phyloP scores from a whole-genome alignment of 2,888 invertebrate species.

The Junonia oenone region DNA sequence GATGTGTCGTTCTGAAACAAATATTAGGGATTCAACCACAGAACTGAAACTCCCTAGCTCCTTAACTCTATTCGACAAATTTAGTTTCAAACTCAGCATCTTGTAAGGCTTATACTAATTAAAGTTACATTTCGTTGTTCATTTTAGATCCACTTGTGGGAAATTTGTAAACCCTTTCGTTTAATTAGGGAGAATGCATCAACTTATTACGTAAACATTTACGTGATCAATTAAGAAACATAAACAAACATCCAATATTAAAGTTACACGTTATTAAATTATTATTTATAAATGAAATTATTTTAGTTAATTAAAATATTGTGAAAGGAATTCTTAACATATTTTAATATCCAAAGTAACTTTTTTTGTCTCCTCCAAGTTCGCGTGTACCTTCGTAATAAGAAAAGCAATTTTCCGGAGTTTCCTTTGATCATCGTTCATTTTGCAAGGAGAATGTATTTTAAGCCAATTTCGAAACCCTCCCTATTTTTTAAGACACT shows the following conservation, averaged over 20 bases:
- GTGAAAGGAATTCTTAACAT: constrained; percentile 5
- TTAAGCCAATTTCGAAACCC: constrained; percentile 30
- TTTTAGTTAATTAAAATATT: constrained; percentile 14
- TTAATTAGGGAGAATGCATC: neutral
- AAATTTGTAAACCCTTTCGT: constrained; percentile 16
- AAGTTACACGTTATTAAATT: neutral
- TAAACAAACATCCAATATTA: neutral
- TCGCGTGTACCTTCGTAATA: constrained; percentile 19
- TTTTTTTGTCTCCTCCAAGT: constrained; percentile 13
- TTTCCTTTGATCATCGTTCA: constrained; percentile 31
- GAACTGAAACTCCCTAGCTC: constrained; percentile 18
- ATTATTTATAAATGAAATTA: neutral
- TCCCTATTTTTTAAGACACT: constrained; percentile 33
- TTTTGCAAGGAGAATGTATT: constrained; percentile 31
- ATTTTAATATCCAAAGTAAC: constrained; percentile 16
- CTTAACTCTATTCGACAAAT: constrained; percentile 21
- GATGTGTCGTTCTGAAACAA: constrained; percentile 90
- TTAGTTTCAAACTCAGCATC: constrained; percentile 20
- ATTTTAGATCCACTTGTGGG: constrained; percentile 17
- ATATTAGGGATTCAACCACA: constrained; percentile 17
- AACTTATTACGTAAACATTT: neutral
- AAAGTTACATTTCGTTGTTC: constrained; percentile 25
- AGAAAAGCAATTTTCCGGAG: constrained; percentile 26
- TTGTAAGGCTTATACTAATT: constrained; percentile 20
- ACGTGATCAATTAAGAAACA: neutral